Percentiles rank a stretch among this genome's conserved stretches.
Evolutionary conservation across 2,888 invertebrate genomes (phyloP).

Genomic region (Drosophila limbata): DNA sequence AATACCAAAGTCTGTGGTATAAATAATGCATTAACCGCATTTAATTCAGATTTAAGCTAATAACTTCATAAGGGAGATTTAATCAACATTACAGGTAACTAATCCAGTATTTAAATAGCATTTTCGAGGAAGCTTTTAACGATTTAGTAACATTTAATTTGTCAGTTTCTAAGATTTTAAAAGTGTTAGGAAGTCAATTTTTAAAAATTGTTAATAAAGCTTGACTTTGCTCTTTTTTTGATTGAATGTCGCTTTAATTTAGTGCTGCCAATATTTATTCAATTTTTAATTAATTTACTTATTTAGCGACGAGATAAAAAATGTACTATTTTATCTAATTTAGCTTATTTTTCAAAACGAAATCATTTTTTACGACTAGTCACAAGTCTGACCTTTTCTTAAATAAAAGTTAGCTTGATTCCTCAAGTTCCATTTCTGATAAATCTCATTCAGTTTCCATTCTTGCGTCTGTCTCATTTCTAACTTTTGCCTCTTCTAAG

Average conservation of each 20-base stretch:
- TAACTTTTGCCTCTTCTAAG: neutral
- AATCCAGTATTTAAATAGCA: neutral
- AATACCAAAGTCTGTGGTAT: neutral
- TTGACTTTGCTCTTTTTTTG: too few relatives aligned
- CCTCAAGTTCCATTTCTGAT: slow-evolving; percentile 10
- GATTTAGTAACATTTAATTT: neutral
- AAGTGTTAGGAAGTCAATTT: too few relatives aligned
- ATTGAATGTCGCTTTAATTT: too few relatives aligned
- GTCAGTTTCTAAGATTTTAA: too few relatives aligned
- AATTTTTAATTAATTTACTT: too few relatives aligned
- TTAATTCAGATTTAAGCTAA: neutral
- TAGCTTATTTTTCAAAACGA: neutral
- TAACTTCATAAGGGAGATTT: neutral
- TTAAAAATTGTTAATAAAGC: too few relatives aligned
- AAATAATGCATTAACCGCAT: neutral
- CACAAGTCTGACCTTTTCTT: neutral
- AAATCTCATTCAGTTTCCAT: slow-evolving; percentile 14
- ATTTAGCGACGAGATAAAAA: too few relatives aligned
- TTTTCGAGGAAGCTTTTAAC: neutral
- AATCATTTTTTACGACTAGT: neutral
- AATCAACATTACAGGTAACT: neutral
- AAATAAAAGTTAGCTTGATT: neutral
- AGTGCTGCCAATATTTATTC: too few relatives aligned
- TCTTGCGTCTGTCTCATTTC: neutral
- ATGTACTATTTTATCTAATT: too few relatives aligned